These are phyloP conservation scores for Acanthurus lineatus DNA, from an alignment of 2,797 vertebrate species.

Conservation along the genomic window DNA sequence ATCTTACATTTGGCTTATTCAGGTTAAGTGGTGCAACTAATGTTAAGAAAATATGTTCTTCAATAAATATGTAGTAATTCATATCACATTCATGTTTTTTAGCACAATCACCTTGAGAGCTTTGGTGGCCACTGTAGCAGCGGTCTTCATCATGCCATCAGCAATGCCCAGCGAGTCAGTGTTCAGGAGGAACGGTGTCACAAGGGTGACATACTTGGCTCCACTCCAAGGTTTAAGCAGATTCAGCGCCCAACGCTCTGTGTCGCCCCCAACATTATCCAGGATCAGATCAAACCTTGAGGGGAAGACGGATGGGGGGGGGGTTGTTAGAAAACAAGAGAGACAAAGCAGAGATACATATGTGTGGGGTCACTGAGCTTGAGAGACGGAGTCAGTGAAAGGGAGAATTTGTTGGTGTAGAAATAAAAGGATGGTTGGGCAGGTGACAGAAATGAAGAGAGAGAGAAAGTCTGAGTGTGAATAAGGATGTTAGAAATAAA, in stretches of 20 bases:
- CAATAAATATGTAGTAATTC: too few relatives aligned
- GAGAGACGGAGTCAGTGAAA: constrained; percentile 4
- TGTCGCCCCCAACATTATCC: constrained; percentile 94
- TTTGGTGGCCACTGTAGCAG: constrained; percentile 89
- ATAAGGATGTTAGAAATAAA: background rate
- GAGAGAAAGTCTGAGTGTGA: background rate
- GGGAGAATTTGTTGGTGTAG: background rate
- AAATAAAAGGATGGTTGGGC: background rate
- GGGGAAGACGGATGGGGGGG: background rate
- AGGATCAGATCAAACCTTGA: constrained; percentile 96
- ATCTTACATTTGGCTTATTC: background rate
- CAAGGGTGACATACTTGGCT: constrained; percentile 93
- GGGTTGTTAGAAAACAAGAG: constrained; percentile 1
- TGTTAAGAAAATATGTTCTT: too few relatives aligned
- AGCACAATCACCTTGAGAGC: constrained; percentile 88
- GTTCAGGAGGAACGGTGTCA: constrained; percentile 96
- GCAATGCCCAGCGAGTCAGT: constrained; percentile 92
- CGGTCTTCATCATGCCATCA: constrained; percentile 94
- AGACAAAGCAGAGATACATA: background rate
- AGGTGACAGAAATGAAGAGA: background rate
- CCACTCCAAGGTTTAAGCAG: constrained; percentile 95
- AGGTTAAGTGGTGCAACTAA: too few relatives aligned
- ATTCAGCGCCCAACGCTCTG: constrained; percentile 90
- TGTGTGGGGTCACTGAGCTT: background rate
- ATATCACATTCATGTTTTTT: background rate